Percentiles rank a stretch among this genome's conserved stretches.
phyloP scores from a whole-genome alignment of 30 jellyfish, hydroid and myxozoan genomes.

The Rhopilema esculentum region DNA sequence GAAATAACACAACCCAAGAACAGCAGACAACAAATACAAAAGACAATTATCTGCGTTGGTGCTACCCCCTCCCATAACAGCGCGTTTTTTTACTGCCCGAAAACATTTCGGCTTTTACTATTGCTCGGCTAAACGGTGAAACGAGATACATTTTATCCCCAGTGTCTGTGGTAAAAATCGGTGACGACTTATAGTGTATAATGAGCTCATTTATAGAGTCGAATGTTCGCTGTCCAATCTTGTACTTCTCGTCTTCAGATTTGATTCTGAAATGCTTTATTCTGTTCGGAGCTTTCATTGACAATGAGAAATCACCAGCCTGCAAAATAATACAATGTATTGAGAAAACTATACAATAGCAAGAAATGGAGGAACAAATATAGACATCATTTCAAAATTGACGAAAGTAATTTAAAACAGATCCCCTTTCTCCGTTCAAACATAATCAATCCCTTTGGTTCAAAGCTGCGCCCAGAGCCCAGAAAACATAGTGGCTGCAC shows the following conservation, averaged over 20 bases:
- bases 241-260: conserved; percentile 62
- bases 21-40: not conserved
- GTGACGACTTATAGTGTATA: conserved; percentile 77
- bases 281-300: conserved; percentile 93
- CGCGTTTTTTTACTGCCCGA: not conserved
- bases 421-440: too few relatives aligned
- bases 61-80: not conserved
- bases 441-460: too few relatives aligned
- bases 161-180: conserved; percentile 88
- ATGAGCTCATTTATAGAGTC: conserved; percentile 75
- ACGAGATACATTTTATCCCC: conserved; percentile 86
- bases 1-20: not conserved
- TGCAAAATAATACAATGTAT: conserved; percentile 18
- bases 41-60: too few relatives aligned
- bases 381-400: too few relatives aligned
- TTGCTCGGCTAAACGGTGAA: conserved; percentile 76
- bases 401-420: too few relatives aligned
- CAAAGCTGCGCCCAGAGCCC: too few relatives aligned
- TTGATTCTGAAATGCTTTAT: conserved; percentile 88
- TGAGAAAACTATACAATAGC: too few relatives aligned
- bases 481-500: too few relatives aligned
- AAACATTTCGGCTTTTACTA: conserved; percentile 58
- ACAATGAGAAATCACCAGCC: conserved; percentile 96
- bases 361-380: too few relatives aligned
- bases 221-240: conserved; percentile 89